Evolutionary conservation across 92 coral and sea anemone species (phyloP), one percentile per base, ranked within the genome.

Genomic region (Diadumene lineata): DNA sequence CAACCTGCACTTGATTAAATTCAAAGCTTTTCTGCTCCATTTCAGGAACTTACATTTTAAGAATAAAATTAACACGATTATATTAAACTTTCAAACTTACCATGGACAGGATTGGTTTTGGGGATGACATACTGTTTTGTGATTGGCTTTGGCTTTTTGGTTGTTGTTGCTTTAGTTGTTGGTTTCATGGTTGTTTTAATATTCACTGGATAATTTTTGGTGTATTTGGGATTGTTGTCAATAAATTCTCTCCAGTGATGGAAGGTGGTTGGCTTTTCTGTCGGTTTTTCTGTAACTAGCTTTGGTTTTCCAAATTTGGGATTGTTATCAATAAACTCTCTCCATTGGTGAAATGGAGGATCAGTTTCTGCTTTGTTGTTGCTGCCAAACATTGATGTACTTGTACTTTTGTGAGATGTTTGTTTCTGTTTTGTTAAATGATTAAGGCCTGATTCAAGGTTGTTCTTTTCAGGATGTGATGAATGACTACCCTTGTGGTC

Each of bases 291-390:
- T 30, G 82, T 76, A 43, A 69, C 64, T 26, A 70, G 44, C 24
- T 77, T 77, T 8, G 58, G 64, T 56, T 50, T 67, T 19, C 66
- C 74, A 67, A 29, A 77, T 29, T 84, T 82, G 25, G 98, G 98
- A 68, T 94, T 94, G 74, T 94, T 92, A 85, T 94, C 98, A 18
- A 87, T 76, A 69, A 87, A 87, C 31, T 87, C 77, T 28, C 92
- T 72, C 92, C 92, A 87, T 1, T 78, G 73, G 50, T 87, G 92
- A 74, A 82, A 78, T 3, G 87, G 82, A 18, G 70, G 64, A 17
- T 51, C 74, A 26, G 82, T 77, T 50, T 65, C 61, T n/a, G n/a
- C n/a, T n/a, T n/a, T n/a, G n/a, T n/a, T n/a, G n/a, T n/a, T n/a
- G n/a, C n/a, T n/a, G 60, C 80, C 50, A 25, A 23, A 22, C 6